Evolutionary conservation across 2,113 vertebrate species (phyloP).

Genomic region (Clupea harengus): DNA sequence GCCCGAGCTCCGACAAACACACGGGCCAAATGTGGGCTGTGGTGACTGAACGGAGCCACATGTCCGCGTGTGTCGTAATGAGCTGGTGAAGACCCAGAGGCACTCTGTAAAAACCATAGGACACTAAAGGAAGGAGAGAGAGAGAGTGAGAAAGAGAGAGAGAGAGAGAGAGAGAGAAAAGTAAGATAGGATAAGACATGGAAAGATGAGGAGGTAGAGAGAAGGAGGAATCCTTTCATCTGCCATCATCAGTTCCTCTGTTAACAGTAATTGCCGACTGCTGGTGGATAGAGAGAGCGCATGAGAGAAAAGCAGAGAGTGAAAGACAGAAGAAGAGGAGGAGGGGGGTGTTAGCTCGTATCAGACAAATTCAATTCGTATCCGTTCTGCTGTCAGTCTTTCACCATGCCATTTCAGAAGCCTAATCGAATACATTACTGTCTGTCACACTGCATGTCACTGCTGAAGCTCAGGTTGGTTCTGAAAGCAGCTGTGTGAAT

Average conservation of each 20-base stretch:
- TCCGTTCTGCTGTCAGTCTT: not conserved
- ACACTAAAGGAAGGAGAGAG: not conserved
- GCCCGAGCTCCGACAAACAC: not conserved
- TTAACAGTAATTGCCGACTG: not conserved
- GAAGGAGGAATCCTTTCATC: not conserved
- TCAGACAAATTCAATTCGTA: not conserved
- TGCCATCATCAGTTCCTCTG: not conserved
- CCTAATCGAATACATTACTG: not conserved
- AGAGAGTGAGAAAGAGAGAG: not conserved
- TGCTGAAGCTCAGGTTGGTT: not conserved
- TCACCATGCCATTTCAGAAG: not conserved
- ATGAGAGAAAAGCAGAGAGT: not conserved
- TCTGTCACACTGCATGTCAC: not conserved
- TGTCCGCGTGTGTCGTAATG: not conserved
- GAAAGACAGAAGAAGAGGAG: not conserved
- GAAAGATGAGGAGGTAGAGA: not conserved
- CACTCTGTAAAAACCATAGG: constrained; percentile 13
- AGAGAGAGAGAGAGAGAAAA: constrained; percentile 22
- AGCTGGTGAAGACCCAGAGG: not conserved
- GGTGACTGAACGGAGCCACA: not conserved
- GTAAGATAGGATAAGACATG: constrained; percentile 16
- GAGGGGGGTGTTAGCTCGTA: not conserved
- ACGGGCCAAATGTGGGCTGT: not conserved
- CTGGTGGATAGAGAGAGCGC: not conserved
- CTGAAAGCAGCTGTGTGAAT: not conserved